Conservation (phyloP, 53 echinoderm and acorn worm species). For the Patiria pectinifera region DNA sequence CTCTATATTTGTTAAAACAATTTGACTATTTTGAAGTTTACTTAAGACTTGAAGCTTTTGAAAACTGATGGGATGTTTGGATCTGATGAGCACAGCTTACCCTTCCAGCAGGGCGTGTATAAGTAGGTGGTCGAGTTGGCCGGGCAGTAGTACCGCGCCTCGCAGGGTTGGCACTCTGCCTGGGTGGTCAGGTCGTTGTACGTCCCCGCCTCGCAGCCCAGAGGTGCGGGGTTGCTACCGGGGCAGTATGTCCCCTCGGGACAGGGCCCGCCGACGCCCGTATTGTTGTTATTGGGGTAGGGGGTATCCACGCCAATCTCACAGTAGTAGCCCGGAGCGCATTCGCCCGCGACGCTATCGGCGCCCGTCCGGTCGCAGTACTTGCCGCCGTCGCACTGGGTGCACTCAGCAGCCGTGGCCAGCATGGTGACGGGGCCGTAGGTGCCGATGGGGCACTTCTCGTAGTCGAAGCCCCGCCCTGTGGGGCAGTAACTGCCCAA, state of each 20-base stretch:
- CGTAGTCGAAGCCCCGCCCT: slow-evolving; percentile 84
- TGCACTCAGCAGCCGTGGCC: slow-evolving; percentile 84
- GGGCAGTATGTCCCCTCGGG: slow-evolving; percentile 96
- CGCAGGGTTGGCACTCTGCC: slow-evolving; percentile 76
- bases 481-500: slow-evolving; percentile 87
- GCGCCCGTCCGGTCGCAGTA: slow-evolving; percentile 82
- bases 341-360: slow-evolving; percentile 74
- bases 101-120: slow-evolving; percentile 86
- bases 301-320: slow-evolving; percentile 92
- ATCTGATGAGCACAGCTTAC: slow-evolving; percentile 39
- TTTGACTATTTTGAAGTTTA: no score
- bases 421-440: slow-evolving; percentile 89
- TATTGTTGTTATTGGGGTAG: slow-evolving; percentile 92
- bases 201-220: slow-evolving; percentile 88
- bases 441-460: slow-evolving; percentile 90
- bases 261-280: slow-evolving; percentile 94
- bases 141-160: slow-evolving; percentile 86
- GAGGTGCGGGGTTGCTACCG: slow-evolving; percentile 78
- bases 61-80: not conserved
- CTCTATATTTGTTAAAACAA: no score
- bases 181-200: slow-evolving; percentile 87
- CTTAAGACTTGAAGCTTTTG: no score
- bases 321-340: slow-evolving; percentile 91
- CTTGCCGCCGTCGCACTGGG: slow-evolving; percentile 92
- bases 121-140: slow-evolving; percentile 89